These are phyloP conservation scores for Thereva unica DNA, from an alignment of 2,888 invertebrate genomes.

Conservation along the genomic window DNA sequence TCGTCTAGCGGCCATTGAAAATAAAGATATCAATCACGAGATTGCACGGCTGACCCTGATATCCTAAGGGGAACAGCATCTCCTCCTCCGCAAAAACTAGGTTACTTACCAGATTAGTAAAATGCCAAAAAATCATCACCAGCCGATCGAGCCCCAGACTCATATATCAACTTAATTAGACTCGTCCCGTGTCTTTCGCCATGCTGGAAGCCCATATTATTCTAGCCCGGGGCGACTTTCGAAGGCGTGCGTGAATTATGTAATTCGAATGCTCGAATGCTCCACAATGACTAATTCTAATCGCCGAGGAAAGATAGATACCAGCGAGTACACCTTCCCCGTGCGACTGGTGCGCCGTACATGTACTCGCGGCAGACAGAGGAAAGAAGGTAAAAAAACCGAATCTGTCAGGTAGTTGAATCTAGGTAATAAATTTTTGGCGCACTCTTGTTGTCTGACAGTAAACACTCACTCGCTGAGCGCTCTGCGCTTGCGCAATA, in stretches of 20 bases:
- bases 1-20: background rate
- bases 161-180: slow-evolving; percentile 36
- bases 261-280: background rate
- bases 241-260: slow-evolving; percentile 28
- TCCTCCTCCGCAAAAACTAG: background rate
- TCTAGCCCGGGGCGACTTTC: slow-evolving; percentile 16
- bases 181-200: slow-evolving; percentile 32
- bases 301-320: background rate
- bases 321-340: background rate
- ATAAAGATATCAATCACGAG: slow-evolving; percentile 3
- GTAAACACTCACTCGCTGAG: slow-evolving; percentile 19
- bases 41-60: slow-evolving; percentile 22
- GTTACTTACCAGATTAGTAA: slow-evolving; percentile 24
- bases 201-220: slow-evolving; percentile 17
- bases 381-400: slow-evolving; percentile 4
- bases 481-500: slow-evolving; percentile 21
- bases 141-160: slow-evolving; percentile 25
- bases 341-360: background rate
- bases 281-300: slow-evolving; percentile 26
- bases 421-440: slow-evolving; percentile 31
- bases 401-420: slow-evolving; percentile 28
- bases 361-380: slow-evolving; percentile 4
- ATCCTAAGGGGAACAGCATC: slow-evolving; percentile 1
- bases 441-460: slow-evolving; percentile 30
- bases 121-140: slow-evolving; percentile 27